Conservation (phyloP, 2,888 invertebrate species). For the Orchestes rusci region DNA sequence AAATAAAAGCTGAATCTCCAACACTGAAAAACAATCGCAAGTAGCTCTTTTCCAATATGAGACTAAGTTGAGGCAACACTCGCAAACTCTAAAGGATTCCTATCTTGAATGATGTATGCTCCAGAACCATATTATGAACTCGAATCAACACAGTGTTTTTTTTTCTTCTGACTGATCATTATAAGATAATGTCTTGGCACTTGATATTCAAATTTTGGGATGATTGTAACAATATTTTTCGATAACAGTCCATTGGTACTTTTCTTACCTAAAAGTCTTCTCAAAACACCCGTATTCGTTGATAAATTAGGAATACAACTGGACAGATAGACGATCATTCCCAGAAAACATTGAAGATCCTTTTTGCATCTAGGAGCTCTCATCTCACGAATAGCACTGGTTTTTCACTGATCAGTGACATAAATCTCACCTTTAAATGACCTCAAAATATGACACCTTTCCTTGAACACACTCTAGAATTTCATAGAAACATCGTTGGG, state of each 20-base stretch:
- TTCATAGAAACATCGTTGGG: constrained; percentile 11
- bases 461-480: constrained; percentile 13
- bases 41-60: constrained; percentile 31
- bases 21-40: constrained; percentile 29
- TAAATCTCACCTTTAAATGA: constrained; percentile 11
- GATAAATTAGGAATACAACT: constrained; percentile 28
- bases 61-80: constrained; percentile 21
- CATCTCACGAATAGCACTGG: constrained; percentile 10
- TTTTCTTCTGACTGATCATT: constrained; percentile 13
- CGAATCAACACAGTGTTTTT: constrained; percentile 21
- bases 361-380: constrained; percentile 7
- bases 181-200: constrained; percentile 7
- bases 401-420: constrained; percentile 9
- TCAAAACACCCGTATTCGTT: constrained; percentile 20
- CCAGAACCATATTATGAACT: constrained; percentile 23
- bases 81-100: constrained; percentile 20
- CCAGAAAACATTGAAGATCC: constrained; percentile 22
- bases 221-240: constrained; percentile 8
- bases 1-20: constrained; percentile 26
- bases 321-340: constrained; percentile 27
- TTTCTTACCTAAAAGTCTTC: constrained; percentile 23
- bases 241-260: constrained; percentile 14
- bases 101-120: constrained; percentile 21
- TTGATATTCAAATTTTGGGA: constrained; percentile 5
- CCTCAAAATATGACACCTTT: constrained; percentile 15